Percentiles rank a stretch among this genome's conserved stretches.
Evolutionary conservation across 2,888 invertebrate genomes (phyloP).

Genomic region (Tachina lurida): DNA sequence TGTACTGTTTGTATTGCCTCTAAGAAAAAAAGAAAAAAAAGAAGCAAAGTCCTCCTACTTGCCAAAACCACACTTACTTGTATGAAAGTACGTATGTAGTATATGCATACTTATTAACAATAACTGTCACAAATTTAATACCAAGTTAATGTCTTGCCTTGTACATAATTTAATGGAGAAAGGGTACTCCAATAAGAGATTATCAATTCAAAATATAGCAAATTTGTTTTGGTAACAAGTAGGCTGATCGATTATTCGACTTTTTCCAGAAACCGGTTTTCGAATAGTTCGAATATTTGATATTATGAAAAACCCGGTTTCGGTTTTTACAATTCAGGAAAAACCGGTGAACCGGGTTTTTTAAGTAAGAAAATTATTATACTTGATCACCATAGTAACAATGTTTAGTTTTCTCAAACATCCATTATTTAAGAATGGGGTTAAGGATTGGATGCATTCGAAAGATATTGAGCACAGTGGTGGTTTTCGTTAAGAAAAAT

Average conservation of each 20-base stretch:
- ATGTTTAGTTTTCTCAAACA: background rate
- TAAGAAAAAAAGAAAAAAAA: slow-evolving; percentile 6
- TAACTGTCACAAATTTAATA: slow-evolving; percentile 75
- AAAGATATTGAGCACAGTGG: too few relatives aligned
- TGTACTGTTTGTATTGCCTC: slow-evolving; percentile 45
- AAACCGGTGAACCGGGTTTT: too few relatives aligned
- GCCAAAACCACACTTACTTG: slow-evolving; percentile 69
- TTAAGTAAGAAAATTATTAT: too few relatives aligned
- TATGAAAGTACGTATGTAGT: background rate
- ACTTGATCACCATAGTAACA: too few relatives aligned
- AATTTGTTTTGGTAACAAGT: background rate
- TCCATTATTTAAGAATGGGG: too few relatives aligned
- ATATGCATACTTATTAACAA: slow-evolving; percentile 17
- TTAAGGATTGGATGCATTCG: too few relatives aligned
- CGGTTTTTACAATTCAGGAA: too few relatives aligned
- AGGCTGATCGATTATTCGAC: too few relatives aligned
- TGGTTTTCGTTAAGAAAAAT: too few relatives aligned
- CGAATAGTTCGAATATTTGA: too few relatives aligned
- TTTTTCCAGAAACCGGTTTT: too few relatives aligned
- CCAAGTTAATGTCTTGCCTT: slow-evolving; percentile 64
- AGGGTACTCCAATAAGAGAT: slow-evolving; percentile 27
- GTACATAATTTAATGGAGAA: slow-evolving; percentile 20
- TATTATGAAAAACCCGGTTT: too few relatives aligned
- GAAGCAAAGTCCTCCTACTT: slow-evolving; percentile 27
- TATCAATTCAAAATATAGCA: background rate